Conservation (phyloP, 1,140 invertebrate genomes). For the Nomia melanderi region DNA sequence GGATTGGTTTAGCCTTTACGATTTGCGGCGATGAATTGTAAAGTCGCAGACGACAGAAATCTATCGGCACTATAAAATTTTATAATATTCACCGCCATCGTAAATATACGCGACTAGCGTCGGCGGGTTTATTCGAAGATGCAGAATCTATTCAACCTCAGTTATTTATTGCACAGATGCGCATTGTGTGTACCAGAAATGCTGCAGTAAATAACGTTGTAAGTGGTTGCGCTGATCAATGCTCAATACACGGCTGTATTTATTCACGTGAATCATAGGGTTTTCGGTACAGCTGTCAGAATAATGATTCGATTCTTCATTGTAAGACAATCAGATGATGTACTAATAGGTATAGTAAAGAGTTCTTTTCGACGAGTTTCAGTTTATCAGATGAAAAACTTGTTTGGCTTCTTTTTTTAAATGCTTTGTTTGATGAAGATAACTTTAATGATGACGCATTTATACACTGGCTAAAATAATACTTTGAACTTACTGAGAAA, state of each 20-base stretch:
- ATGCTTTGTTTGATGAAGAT: no score
- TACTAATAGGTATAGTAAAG: no score
- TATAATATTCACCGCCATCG: neutral
- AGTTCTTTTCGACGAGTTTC: no score
- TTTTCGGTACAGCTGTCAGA: neutral
- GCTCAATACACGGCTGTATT: neutral
- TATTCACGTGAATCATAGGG: neutral
- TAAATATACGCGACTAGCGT: neutral
- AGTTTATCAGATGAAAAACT: no score
- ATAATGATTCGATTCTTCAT: neutral
- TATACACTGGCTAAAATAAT: no score
- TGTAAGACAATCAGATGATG: neutral
- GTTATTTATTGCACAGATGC: constrained; percentile 22
- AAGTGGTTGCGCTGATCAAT: constrained; percentile 5
- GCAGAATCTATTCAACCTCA: neutral
- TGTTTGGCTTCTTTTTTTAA: no score
- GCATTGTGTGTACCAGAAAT: constrained; percentile 9
- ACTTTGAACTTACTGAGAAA: no score
- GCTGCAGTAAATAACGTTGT: constrained; percentile 26
- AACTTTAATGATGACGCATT: no score
- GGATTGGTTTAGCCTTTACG: no score
- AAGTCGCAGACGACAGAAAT: neutral
- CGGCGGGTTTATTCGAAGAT: constrained; percentile 7
- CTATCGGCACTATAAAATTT: neutral
- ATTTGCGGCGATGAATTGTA: no score